A percentile compares a stretch with the other conserved stretches of the same genome.
These are phyloP conservation scores for Frieseomelitta varia DNA, from an alignment of 1,140 invertebrate species.

Conservation along the genomic window DNA sequence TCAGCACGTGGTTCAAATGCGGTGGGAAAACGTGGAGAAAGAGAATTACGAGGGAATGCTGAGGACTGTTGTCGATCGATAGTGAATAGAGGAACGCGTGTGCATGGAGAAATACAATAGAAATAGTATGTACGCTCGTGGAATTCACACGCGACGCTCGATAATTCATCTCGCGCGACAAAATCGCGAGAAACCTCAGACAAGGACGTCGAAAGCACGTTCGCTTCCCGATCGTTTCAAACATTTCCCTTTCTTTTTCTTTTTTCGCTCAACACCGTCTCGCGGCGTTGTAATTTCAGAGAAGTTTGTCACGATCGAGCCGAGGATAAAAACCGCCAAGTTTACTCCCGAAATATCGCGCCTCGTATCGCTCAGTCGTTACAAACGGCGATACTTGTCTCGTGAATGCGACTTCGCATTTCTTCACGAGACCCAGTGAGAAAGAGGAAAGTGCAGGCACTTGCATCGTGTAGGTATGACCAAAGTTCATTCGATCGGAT, in stretches of 20 bases:
- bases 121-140: constrained; percentile 10
- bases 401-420: too few species aligned
- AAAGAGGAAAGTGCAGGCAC: too few species aligned
- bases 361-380: background rate
- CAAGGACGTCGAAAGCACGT: background rate
- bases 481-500: too few species aligned
- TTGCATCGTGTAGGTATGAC: too few species aligned
- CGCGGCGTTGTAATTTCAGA: background rate
- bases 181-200: background rate
- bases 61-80: constrained; percentile 21
- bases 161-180: constrained; percentile 22
- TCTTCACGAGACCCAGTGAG: too few species aligned
- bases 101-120: constrained; percentile 17
- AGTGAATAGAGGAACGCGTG: constrained; percentile 33
- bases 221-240: background rate
- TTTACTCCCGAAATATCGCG: background rate
- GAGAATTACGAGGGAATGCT: too few species aligned
- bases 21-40: background rate
- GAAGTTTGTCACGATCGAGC: background rate
- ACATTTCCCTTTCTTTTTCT: background rate
- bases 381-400: background rate
- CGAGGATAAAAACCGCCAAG: background rate
- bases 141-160: constrained; percentile 25
- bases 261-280: background rate
- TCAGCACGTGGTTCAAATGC: background rate